These are phyloP conservation scores for Semicossyphus pulcher DNA, from an alignment of 2,113 vertebrate species.

Conservation along the genomic window DNA sequence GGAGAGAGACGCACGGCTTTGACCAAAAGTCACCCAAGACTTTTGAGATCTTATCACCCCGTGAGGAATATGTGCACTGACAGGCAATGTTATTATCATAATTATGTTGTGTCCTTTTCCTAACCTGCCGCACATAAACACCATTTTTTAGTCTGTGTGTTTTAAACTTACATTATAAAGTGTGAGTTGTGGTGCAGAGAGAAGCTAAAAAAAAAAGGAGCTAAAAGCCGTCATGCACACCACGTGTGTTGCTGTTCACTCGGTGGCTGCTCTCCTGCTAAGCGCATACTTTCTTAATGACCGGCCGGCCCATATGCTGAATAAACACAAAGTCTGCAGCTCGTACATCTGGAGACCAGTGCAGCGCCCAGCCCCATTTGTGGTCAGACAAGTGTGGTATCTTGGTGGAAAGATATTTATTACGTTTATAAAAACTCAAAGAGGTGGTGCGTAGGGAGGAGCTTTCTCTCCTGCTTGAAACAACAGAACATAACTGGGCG, in stretches of 20 bases:
- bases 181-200: conserved; percentile 6
- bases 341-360: conserved; percentile 79
- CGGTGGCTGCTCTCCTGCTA: conserved; percentile 67
- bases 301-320: conserved; percentile 76
- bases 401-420: conserved; percentile 80
- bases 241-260: conserved; percentile 63
- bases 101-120: not conserved
- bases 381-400: conserved; percentile 78
- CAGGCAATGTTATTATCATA: not conserved
- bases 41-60: conserved; percentile 6
- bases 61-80: conserved; percentile 4
- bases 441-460: conserved; percentile 68
- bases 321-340: conserved; percentile 68
- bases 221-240: conserved; percentile 30
- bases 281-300: conserved; percentile 76
- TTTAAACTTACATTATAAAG: not conserved
- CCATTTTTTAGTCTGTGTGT: not conserved
- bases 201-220: not conserved
- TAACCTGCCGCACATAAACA: not conserved
- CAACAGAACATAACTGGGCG: conserved; percentile 55
- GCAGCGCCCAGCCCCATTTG: conserved; percentile 65
- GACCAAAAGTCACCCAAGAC: conserved; percentile 61
- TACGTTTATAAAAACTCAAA: conserved; percentile 74
- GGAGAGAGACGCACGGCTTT: conserved; percentile 48
- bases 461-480: conserved; percentile 63